Evolutionary conservation across 2,888 invertebrate genomes (phyloP), one percentile per base, ranked within the genome.

Genomic region (Apamea anceps): DNA sequence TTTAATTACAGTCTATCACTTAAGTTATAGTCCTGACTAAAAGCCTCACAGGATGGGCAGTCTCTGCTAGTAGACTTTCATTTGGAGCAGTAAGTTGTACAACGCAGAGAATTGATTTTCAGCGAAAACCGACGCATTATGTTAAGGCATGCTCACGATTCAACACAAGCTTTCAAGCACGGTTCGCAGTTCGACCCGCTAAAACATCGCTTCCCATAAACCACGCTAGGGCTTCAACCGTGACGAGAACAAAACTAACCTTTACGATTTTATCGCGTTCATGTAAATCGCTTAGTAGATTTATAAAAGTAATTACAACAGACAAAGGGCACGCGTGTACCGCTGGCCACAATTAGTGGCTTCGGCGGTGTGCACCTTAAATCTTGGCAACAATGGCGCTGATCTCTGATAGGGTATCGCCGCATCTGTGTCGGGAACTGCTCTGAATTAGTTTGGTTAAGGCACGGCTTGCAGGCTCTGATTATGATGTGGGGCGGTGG

Each of bases 381-480:
- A 94, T 94, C 93, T 91, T 87, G 85, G 85, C 91, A 94, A 95
- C 95, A 95, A 96, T 96, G 93, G 94, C 85, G 86, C 90, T 88
- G 96, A 96, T 96, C 91, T 85, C 67, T 91, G 95, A 95, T 95
- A 95, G 66, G 83, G 84, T 96, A 96, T 96, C 96, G 90, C 81
- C 75, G 80, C 88, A 96, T 96, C 96, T 89, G 94, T 93, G 94
- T 92, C 93, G 88, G 87, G 82, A 87, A 90, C 85, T 93, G 94
- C 92, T 93, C 93, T 93, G 94, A 94, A 95, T 95, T 94, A 93
- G 94, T 94, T 95, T 93, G 93, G 93, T 94, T 95, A 93, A 85
- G 87, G 87, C 81, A 62, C 70, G 65, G 85, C 72, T 80, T 74
- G 77, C 78, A 85, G 79, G 80, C 77, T 87, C 82, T 81, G 81